Base-by-base conservation (phyloP, 1,140 invertebrate species). In the Eurosta solidaginis region DNA sequence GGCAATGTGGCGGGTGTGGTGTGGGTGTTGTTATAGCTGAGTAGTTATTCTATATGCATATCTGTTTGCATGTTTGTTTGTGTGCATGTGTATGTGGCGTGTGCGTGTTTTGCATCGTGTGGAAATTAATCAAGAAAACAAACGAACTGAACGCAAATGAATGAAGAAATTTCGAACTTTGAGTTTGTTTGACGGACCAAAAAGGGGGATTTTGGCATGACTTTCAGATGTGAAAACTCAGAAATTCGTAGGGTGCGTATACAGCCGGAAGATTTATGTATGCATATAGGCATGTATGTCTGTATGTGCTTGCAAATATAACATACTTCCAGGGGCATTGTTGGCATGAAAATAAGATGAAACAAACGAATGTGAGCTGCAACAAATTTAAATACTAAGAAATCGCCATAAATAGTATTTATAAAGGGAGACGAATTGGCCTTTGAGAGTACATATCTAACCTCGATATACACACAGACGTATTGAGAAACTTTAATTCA, bases 41-140 rank as follows among this genome's bases (percentile, higher is more conserved):
- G 40, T n/a, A 5, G 36, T 10, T 12, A 6, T 68, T 10, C 33
- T n/a, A 68, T 68, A 40, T 40, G 22, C n/a, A 40, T 20, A 12
- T 40, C 5, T 7, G 29, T 63, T n/a, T 4, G 27, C 4, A 42
- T 47, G 45, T 47, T 47, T 14, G 12, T 47, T 9, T 1, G 59
- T 29, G 54, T 68, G 12, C 20, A 29, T 6, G 22, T 29, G 54
- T 68, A n/a, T 40, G 54, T 6, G 22, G 27, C 12, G 14, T 59
- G 14, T 33, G 54, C n/a, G 54, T 59, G 54, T 33, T 36, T 59
- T 59, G 54, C 17, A 40, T 68, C 59, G 74, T 44, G 74, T 50
- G 74, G 49, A 77, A 77, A 77, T 77, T 77, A 77, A 77, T 77
- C 75, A 77, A 54, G 75, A 77, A 77, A 77, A 77, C 75, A 77